Evolutionary conservation across 1,140 invertebrate species (phyloP).

Genomic region (Drosophila watanabei): DNA sequence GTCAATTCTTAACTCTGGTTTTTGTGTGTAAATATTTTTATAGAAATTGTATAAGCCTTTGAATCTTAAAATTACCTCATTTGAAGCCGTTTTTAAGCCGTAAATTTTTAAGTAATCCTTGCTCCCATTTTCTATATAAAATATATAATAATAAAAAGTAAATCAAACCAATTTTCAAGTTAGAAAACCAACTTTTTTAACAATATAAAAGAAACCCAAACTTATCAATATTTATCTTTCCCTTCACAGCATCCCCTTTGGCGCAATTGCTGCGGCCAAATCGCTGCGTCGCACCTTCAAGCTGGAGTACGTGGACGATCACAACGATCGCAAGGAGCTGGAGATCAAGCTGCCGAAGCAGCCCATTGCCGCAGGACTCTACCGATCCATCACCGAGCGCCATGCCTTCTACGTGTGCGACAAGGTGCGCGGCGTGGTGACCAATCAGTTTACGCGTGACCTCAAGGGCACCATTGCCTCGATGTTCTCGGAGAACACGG

Average conservation of each 20-base stretch:
- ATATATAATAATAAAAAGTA: not conserved
- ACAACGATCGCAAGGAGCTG: constrained; percentile 89
- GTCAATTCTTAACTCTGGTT: not conserved
- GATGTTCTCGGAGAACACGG: constrained; percentile 95
- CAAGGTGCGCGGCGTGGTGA: constrained; percentile 94
- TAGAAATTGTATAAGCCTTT: too few species aligned
- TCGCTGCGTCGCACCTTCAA: constrained; percentile 91
- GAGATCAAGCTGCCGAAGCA: constrained; percentile 93
- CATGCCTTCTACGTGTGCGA: constrained; percentile 97
- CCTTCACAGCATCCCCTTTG: constrained; percentile 91
- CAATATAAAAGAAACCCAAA: not conserved
- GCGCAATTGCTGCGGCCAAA: constrained; percentile 92
- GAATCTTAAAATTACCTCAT: too few species aligned
- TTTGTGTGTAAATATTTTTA: too few species aligned
- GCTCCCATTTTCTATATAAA: not conserved
- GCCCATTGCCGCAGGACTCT: constrained; percentile 92
- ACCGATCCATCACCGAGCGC: constrained; percentile 95
- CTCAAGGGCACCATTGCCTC: constrained; percentile 96
- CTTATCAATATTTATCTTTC: constrained; percentile 19
- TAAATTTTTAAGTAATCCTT: too few species aligned
- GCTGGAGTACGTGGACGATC: constrained; percentile 90
- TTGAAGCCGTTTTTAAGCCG: too few species aligned
- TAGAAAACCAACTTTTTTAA: not conserved
- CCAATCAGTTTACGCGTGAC: constrained; percentile 94
- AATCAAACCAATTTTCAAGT: not conserved